phyloP scores from a whole-genome alignment of 2,888 invertebrate genomes.

The Tholera decimalis region DNA sequence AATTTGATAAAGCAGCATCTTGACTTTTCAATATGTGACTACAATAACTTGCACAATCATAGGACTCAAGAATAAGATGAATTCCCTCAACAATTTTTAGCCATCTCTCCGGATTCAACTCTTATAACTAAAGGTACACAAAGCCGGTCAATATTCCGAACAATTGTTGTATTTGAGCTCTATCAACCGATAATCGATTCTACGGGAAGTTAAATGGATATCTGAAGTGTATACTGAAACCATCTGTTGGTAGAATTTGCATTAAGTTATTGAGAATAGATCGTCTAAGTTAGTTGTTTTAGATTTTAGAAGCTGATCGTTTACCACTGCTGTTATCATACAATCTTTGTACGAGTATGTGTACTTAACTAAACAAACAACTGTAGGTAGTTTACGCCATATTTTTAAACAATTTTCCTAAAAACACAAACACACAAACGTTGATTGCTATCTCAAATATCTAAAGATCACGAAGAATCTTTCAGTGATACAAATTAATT shows the following conservation, averaged over 20 bases:
- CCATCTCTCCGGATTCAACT: not conserved
- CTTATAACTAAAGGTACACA: constrained; percentile 6
- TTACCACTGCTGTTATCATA: not conserved
- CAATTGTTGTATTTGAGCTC: constrained; percentile 41
- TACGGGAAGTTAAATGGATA: constrained; percentile 27
- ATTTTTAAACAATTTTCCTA: too few species aligned
- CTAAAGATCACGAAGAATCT: too few species aligned
- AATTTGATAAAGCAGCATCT: not conserved
- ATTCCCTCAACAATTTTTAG: constrained; percentile 15
- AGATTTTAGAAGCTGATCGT: not conserved
- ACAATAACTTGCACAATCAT: not conserved
- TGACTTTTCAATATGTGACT: constrained; percentile 1
- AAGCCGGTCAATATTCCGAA: constrained; percentile 37
- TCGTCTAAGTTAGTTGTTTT: not conserved
- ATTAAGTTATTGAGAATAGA: constrained; percentile 19
- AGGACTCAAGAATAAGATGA: not conserved
- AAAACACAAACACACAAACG: too few species aligned
- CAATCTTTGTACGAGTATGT: too few species aligned
- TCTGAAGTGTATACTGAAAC: constrained; percentile 13
- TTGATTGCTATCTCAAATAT: too few species aligned
- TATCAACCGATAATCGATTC: constrained; percentile 11
- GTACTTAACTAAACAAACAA: too few species aligned
- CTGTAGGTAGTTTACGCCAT: too few species aligned
- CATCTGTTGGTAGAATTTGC: constrained; percentile 15
- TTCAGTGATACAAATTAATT: too few species aligned